Evolutionary conservation across 2,113 vertebrate genomes (phyloP).

Genomic region (Rhabdornis inornatus): DNA sequence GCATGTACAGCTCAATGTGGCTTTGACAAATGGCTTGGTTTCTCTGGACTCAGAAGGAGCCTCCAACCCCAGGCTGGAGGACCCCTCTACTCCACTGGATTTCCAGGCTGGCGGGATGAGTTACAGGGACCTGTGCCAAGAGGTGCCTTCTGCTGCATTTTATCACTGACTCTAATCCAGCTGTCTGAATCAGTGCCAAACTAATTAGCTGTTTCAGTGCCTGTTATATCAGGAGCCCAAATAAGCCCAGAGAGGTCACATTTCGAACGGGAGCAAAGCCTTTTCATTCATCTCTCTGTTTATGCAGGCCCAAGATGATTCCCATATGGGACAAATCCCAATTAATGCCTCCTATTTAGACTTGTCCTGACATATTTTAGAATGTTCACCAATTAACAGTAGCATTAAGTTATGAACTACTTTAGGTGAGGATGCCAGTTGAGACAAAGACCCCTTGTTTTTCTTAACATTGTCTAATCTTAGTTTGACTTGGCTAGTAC

Average conservation of each 20-base stretch:
- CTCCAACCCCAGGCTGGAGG: slow-evolving; percentile 32
- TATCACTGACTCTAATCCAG: slow-evolving; percentile 66
- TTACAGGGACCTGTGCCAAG: slow-evolving; percentile 62
- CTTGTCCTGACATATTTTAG: slow-evolving; percentile 2
- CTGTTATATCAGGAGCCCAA: slow-evolving; percentile 59
- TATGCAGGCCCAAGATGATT: neutral
- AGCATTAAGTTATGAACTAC: slow-evolving; percentile 4
- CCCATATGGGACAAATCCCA: slow-evolving; percentile 23
- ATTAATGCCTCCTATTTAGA: slow-evolving; percentile 30
- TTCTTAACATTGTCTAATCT: neutral
- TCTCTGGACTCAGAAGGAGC: slow-evolving; percentile 8
- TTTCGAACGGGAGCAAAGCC: neutral
- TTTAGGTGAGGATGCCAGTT: neutral
- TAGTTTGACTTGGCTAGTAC: neutral
- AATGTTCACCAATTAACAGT: slow-evolving; percentile 24
- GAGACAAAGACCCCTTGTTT: neutral
- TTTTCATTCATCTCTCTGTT: slow-evolving; percentile 29
- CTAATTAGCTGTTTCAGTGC: slow-evolving; percentile 73
- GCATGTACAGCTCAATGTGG: neutral
- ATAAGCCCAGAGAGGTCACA: slow-evolving; percentile 63
- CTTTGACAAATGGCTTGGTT: slow-evolving; percentile 37
- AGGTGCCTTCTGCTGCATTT: slow-evolving; percentile 68
- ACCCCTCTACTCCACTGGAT: slow-evolving; percentile 42
- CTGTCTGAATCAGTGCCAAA: slow-evolving; percentile 68
- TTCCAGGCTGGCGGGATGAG: slow-evolving; percentile 48